Conservation (phyloP, 2,113 vertebrate species). For the Grammomys surdaster region DNA sequence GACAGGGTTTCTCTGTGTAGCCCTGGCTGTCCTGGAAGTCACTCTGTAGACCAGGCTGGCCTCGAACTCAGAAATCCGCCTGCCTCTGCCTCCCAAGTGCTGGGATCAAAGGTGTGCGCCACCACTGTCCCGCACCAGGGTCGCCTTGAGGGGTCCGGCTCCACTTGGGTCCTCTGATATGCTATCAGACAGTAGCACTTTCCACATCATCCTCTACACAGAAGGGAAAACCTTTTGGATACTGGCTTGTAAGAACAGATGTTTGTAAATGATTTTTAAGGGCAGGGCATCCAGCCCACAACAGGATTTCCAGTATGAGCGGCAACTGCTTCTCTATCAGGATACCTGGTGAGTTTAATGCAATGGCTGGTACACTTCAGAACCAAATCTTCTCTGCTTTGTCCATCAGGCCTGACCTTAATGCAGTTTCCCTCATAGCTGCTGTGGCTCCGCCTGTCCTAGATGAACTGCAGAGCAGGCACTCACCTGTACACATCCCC, state of each 20-base stretch:
- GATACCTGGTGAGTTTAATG: fast-evolving
- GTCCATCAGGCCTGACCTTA: not conserved
- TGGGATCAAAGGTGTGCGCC: too few species aligned
- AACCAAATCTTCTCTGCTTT: not conserved
- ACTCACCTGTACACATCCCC: too few species aligned
- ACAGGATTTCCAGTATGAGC: not conserved
- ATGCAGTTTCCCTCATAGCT: not conserved
- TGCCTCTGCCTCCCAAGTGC: too few species aligned
- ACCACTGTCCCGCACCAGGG: too few species aligned
- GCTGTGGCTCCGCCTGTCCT: not conserved
- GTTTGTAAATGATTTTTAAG: not conserved
- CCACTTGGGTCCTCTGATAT: not conserved
- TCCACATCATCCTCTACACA: not conserved
- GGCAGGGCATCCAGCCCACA: too few species aligned
- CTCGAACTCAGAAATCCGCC: too few species aligned
- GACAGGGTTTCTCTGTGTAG: too few species aligned
- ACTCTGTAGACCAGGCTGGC: too few species aligned
- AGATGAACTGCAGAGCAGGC: not conserved
- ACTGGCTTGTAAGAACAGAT: not conserved
- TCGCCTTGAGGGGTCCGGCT: too few species aligned
- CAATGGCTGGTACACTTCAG: fast-evolving
- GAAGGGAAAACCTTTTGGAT: not conserved
- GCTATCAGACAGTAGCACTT: not conserved
- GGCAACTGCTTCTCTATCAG: not conserved
- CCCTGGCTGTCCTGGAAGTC: too few species aligned